Evolutionary conservation across 2,888 invertebrate genomes (phyloP).

Genomic region (Coremacera marginata): DNA sequence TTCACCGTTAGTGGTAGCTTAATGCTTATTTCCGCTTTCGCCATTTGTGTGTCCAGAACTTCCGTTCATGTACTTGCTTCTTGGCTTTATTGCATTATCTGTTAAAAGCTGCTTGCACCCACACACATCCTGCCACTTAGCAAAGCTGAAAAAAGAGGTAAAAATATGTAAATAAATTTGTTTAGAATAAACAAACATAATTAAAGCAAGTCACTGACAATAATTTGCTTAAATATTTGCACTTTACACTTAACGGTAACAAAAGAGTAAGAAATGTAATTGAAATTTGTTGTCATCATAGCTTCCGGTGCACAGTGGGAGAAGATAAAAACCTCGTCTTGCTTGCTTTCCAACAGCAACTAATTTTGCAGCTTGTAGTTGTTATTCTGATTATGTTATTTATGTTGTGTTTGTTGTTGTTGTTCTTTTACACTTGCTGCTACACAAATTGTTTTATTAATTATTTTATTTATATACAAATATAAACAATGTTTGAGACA

Average conservation of each 20-base stretch:
- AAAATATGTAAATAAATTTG: neutral
- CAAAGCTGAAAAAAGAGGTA: neutral
- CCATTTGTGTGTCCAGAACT: conserved; percentile 18
- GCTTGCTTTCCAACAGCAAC: neutral
- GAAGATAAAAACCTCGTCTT: too few relatives aligned
- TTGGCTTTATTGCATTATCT: neutral
- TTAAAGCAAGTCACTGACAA: neutral
- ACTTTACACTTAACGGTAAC: neutral
- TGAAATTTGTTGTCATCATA: conserved; percentile 3
- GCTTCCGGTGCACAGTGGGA: neutral
- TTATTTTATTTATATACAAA: conserved; percentile 20
- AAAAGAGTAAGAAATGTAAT: neutral
- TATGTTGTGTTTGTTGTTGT: neutral
- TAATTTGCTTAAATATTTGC: neutral
- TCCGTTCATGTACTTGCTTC: neutral
- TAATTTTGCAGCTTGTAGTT: neutral
- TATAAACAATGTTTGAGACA: neutral
- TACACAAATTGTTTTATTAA: conserved; percentile 18
- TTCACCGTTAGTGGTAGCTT: conserved; percentile 5
- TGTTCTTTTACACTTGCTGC: neutral
- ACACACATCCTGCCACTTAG: too few relatives aligned
- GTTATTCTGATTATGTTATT: neutral
- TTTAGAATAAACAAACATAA: neutral
- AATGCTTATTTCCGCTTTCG: conserved; percentile 1
- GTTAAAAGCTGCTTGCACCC: neutral